A percentile compares a stretch with the other conserved stretches of the same genome.
phyloP scores from a whole-genome alignment of 2,888 invertebrate species.

The Neria commutata region DNA sequence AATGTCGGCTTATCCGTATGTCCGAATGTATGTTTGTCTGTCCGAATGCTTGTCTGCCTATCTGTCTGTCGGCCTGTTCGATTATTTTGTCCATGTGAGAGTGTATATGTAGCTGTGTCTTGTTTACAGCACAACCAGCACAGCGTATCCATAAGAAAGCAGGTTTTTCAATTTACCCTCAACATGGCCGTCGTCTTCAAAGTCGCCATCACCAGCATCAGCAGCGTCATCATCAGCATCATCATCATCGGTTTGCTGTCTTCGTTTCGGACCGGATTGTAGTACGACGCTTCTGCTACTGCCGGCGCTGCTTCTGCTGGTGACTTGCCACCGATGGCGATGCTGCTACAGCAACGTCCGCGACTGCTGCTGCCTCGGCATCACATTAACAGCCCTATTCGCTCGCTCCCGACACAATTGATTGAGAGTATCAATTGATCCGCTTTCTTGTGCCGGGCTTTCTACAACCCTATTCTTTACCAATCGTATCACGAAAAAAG shows the following conservation, averaged over 20 bases:
- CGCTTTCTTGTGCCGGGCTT: too few species aligned
- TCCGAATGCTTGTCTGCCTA: too few species aligned
- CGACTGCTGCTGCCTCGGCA: not conserved
- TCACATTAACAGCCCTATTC: too few species aligned
- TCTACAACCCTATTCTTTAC: too few species aligned
- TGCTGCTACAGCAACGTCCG: conserved; percentile 3
- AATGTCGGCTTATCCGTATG: not conserved
- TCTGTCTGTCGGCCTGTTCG: too few species aligned
- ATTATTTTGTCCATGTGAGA: too few species aligned
- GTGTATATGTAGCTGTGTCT: conserved; percentile 8
- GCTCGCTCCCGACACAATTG: too few species aligned
- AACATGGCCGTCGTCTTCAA: not conserved
- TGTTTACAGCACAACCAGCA: conserved; percentile 6
- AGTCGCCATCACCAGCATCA: not conserved
- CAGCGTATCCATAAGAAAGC: conserved; percentile 8
- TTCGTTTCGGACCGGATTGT: conserved; percentile 18
- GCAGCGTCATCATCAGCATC: not conserved
- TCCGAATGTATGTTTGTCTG: not conserved
- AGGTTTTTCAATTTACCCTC: conserved; percentile 12
- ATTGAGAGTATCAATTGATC: too few species aligned
- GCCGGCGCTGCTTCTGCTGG: not conserved
- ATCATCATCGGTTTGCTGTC: not conserved
- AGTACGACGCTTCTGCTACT: not conserved
- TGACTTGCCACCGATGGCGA: not conserved
- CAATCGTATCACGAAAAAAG: too few species aligned